Conservation (phyloP, 1,140 invertebrate species). For the Calliphora vicina region DNA sequence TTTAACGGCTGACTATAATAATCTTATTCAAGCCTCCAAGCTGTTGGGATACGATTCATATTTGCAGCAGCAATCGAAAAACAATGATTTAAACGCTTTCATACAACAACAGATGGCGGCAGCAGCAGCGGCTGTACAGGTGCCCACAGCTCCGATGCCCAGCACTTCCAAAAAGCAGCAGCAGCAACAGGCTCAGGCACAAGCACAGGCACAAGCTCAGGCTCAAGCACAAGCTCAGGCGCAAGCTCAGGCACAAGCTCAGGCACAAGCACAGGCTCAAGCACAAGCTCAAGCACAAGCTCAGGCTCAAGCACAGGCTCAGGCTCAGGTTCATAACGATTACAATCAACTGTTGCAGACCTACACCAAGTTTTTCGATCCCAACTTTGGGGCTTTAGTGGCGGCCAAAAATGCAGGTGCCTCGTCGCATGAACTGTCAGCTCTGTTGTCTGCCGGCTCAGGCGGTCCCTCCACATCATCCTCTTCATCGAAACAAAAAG, state of each 20-base stretch:
- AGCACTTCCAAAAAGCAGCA: slow-evolving; percentile 42
- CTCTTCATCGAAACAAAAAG: slow-evolving; percentile 44
- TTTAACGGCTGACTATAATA: slow-evolving; percentile 57
- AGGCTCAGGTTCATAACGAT: slow-evolving; percentile 45
- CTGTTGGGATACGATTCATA: slow-evolving; percentile 59
- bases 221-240: slow-evolving; percentile 39
- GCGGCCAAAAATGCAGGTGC: slow-evolving; percentile 46
- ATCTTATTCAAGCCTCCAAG: slow-evolving; percentile 59
- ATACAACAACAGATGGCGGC: slow-evolving; percentile 60
- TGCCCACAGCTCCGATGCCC: slow-evolving; percentile 26
- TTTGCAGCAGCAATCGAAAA: slow-evolving; percentile 58
- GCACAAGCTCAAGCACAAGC: neutral
- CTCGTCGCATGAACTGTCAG: slow-evolving; percentile 53
- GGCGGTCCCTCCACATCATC: slow-evolving; percentile 32
- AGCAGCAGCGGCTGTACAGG: slow-evolving; percentile 46
- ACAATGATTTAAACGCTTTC: slow-evolving; percentile 56
- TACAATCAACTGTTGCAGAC: slow-evolving; percentile 57
- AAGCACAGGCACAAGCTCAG: slow-evolving; percentile 36
- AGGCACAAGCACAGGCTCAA: slow-evolving; percentile 32
- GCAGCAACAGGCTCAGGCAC: slow-evolving; percentile 31
- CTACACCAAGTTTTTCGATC: slow-evolving; percentile 59
- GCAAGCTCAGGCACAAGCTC: slow-evolving; percentile 31
- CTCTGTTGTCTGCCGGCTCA: slow-evolving; percentile 48
- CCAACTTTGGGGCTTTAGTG: slow-evolving; percentile 52
- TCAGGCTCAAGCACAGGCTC: slow-evolving; percentile 24